Evolutionary conservation across 2,797 vertebrate species (phyloP).

Genomic region (Buceros bicornis): DNA sequence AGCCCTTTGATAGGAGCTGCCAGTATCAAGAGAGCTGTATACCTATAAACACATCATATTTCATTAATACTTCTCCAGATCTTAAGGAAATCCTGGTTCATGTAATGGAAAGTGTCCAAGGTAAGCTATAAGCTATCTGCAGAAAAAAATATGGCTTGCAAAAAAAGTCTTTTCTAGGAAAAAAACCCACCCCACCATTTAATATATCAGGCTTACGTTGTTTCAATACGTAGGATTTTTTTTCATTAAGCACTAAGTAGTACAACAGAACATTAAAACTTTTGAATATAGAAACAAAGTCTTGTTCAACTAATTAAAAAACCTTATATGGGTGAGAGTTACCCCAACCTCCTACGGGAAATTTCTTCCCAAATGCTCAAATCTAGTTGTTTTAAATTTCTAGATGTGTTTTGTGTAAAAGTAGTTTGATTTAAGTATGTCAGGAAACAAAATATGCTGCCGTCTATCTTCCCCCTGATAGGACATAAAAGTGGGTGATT

Average conservation of each 20-base stretch:
- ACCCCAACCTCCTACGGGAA: not conserved
- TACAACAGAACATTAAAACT: not conserved
- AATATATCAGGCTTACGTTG: not conserved
- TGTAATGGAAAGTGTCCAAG: not conserved
- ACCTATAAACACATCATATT: not conserved
- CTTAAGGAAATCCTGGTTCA: not conserved
- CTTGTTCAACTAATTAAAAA: not conserved
- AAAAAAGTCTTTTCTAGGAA: not conserved
- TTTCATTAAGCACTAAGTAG: not conserved
- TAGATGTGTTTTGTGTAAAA: not conserved
- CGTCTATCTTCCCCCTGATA: not conserved
- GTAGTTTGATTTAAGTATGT: not conserved
- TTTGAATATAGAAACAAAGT: not conserved
- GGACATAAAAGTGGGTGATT: not conserved
- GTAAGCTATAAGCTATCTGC: not conserved
- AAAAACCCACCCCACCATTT: not conserved
- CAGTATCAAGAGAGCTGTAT: not conserved
- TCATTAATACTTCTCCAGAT: not conserved
- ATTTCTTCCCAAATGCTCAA: not conserved
- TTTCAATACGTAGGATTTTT: not conserved
- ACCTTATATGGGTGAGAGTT: not conserved
- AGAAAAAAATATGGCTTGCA: not conserved
- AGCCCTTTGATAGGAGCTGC: not conserved
- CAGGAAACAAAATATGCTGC: not conserved
- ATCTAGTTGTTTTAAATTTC: not conserved